Evolutionary conservation across 2,888 invertebrate genomes (phyloP), one percentile per base, ranked within the genome.

Genomic region (Drosophila phalerata): DNA sequence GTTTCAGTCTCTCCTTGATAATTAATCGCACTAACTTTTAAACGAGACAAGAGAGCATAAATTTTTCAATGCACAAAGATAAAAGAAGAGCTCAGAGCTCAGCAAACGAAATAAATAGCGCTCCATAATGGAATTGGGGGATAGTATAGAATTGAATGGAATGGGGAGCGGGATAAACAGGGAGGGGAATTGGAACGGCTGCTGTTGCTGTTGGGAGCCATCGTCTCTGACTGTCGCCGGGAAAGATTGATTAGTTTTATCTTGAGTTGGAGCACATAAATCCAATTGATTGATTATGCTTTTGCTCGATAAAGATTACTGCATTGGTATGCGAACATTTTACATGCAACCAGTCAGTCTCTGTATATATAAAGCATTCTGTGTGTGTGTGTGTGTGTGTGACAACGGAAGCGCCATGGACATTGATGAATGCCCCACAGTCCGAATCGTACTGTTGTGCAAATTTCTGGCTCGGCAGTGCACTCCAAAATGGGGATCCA

Each of bases 201-300:
- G 73, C 28, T 53, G 64, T 5, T 57, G 72, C 30, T 61, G 43
- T 19, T 58, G 28, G n/a, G 37, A 34, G 13, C 32, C 55, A 25
- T 77, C 71, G 67, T 72, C 76, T 73, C 67, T 64, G 76, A 77
- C 58, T 85, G 85, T 88, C 82, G 84, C 73, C 63, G 80, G 74
- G 78, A 77, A 90, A 91, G 91, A 91, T 91, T 91, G 91, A 91
- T 91, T 91, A 90, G 90, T 90, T 91, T 91, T 91, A 91, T 91
- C 90, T 91, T 79, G 75, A 86, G 89, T 85, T 88, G 88, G 81
- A 88, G 83, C 90, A 86, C 91, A 91, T 91, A 91, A 91, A 91
- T 91, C 91, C 91, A 84, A 91, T 91, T 91, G 91, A 91, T 91
- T 91, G 91, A 91, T 91, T 90, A 90, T 87, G 85, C 85, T 87